Percentiles rank a stretch among this genome's conserved stretches.
These are phyloP conservation scores for Rotaria magnacalcarata DNA, from an alignment of 2,888 invertebrate species.

Conservation along the genomic window DNA sequence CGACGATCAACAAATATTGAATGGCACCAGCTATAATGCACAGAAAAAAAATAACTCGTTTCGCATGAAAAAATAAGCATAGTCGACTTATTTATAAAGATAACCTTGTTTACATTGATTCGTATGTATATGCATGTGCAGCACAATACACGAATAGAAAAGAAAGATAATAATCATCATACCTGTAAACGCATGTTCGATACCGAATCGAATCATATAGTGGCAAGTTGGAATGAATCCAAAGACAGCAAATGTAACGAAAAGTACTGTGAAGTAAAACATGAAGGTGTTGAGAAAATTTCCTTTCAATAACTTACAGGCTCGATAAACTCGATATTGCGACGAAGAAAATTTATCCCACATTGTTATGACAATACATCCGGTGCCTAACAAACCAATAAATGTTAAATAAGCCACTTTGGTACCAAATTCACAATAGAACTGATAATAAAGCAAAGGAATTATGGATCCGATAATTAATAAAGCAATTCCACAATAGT, in stretches of 20 bases:
- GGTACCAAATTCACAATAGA: conserved; percentile 87
- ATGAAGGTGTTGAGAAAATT: too few relatives aligned
- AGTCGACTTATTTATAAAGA: too few relatives aligned
- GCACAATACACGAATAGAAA: too few relatives aligned
- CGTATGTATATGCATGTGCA: neutral
- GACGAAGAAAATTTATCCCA: conserved; percentile 97
- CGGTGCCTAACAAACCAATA: conserved; percentile 82
- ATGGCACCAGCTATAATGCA: conserved; percentile 71
- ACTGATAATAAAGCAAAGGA: conserved; percentile 98
- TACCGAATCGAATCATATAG: conserved; percentile 87
- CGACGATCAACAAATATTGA: conserved; percentile 90
- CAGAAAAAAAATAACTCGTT: too few relatives aligned
- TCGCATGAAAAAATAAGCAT: neutral
- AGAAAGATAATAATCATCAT: neutral
- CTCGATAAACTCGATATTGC: conserved; percentile 79
- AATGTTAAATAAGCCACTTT: conserved; percentile 85
- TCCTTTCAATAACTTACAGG: conserved; percentile 63
- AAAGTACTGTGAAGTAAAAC: conserved; percentile 66
- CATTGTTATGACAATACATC: conserved; percentile 87
- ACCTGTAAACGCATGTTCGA: conserved; percentile 80
- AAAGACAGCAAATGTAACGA: conserved; percentile 90
- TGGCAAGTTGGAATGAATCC: conserved; percentile 95
- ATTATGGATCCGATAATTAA: conserved; percentile 98
- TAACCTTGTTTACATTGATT: neutral
- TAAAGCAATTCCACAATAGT: conserved; percentile 96